Conservation (phyloP, 2,888 invertebrate species). For the Entomobrya proxima region DNA sequence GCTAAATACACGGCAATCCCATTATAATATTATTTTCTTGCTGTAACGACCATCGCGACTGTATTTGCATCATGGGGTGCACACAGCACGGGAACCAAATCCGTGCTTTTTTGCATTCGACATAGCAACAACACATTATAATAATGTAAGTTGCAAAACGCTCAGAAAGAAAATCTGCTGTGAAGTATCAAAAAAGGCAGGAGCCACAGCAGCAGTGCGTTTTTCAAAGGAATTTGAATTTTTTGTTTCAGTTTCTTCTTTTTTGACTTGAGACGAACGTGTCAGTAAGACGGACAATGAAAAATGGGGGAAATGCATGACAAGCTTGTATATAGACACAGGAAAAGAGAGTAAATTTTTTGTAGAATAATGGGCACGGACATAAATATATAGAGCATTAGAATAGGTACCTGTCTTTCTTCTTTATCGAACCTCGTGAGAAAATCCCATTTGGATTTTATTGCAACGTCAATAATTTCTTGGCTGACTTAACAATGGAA, state of each 20-base stretch:
- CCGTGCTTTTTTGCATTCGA: no score
- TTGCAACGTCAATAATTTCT: background rate
- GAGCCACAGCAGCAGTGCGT: background rate
- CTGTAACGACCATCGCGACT: no score
- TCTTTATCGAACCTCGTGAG: constrained; percentile 51
- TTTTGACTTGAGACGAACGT: background rate
- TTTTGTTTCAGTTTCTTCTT: background rate
- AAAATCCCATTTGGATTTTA: constrained; percentile 40
- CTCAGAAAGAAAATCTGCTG: background rate
- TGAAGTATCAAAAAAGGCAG: background rate
- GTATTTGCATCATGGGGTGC: no score
- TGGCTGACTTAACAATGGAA: background rate
- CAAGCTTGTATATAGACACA: background rate
- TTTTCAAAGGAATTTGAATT: background rate
- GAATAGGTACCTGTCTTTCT: constrained; percentile 21
- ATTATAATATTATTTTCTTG: no score
- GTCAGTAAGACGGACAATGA: constrained; percentile 31
- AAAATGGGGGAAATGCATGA: constrained; percentile 40
- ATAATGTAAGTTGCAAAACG: no score
- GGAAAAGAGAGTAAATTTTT: background rate
- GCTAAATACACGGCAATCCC: no score
- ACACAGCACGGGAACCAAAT: no score
- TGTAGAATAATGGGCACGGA: background rate
- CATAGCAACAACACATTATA: no score
- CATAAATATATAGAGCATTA: background rate